Base-by-base conservation (phyloP, 2,888 invertebrate genomes). In the Tachystola acroxantha region DNA sequence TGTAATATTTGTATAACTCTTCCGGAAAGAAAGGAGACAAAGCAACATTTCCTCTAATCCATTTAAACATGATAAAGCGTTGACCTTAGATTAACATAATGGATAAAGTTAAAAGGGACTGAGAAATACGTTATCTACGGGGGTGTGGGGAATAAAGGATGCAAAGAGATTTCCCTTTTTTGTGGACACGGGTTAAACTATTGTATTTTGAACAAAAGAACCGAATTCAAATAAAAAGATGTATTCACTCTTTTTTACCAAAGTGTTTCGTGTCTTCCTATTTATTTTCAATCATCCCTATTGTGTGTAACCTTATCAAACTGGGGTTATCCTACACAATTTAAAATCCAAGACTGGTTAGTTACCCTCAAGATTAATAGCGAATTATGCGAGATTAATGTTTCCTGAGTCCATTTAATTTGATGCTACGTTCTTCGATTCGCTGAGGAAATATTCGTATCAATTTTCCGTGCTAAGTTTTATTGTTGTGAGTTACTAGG, bases 81-180 rank as follows among this genome's bases (percentile, higher is more conserved):
- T 64, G 67, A 67, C 73, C 72, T 67, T 55, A 71, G 71, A 78
- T 78, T 74, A 74, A 67, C 73, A 76, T 75, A 74, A 69, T 71
- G 74, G 73, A 69, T 68, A 70, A 73, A 66, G 71, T 71, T 67
- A 65, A 75, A 78, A 74, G 66, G 76, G 75, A 62, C 66, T 55
- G 60, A 62, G 65, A 63, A 65, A 69, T 66, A 66, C 55, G 62
- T 65, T 74, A 75, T 74, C 72, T 70, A 55, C 58, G 63, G 10
- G 7, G 16, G 10, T 33, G 58, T 61, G 55, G 54, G 57, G 60
- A 57, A 62, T 59, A 66, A 69, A 66, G 65, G 65, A 64, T 66
- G 64, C 59, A 68, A 67, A 75, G 67, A 71, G 67, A 65, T 69
- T 71, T 61, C 50, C 55, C 48, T 66, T 72, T 69, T 68, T 61